These are phyloP conservation scores for Crax fasciolata DNA, from an alignment of 2,797 vertebrate genomes.

Conservation along the genomic window DNA sequence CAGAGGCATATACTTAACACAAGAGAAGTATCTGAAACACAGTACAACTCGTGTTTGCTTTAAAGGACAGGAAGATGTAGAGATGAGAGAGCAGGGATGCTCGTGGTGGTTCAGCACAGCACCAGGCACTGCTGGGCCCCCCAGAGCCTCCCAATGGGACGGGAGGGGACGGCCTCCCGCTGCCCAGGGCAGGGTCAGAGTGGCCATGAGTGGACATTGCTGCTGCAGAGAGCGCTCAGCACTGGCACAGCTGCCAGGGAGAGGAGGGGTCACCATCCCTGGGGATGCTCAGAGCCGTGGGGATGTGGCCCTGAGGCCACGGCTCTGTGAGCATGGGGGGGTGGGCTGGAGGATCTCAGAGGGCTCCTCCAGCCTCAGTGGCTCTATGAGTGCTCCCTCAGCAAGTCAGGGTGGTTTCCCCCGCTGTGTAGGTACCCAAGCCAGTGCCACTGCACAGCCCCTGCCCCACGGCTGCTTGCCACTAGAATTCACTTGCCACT, in stretches of 20 bases:
- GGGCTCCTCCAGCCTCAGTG: too few species aligned
- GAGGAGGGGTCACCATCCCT: too few species aligned
- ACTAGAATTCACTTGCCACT: not conserved
- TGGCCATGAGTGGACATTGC: too few species aligned
- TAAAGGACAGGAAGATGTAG: not conserved
- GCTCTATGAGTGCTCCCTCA: not conserved
- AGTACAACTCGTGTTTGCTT: not conserved
- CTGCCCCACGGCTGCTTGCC: not conserved
- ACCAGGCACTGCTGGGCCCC: not conserved
- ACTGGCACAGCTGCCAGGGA: too few species aligned
- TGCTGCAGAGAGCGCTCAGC: too few species aligned
- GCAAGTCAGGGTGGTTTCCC: rapidly evolving
- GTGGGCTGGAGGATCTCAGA: too few species aligned
- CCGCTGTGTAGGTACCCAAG: rapidly evolving
- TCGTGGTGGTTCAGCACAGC: not conserved
- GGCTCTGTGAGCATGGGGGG: not conserved
- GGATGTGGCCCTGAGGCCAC: too few species aligned
- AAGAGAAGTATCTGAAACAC: not conserved
- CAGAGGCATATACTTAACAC: rapidly evolving
- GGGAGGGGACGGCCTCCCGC: too few species aligned
- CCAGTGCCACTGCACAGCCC: rapidly evolving
- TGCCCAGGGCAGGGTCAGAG: too few species aligned
- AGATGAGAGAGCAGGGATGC: not conserved
- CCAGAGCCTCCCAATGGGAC: not conserved
- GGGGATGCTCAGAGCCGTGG: too few species aligned